A percentile compares a stretch with the other conserved stretches of the same genome.
These are phyloP conservation scores for Telmatherina bonti DNA, from an alignment of 2,797 vertebrate species.

Conservation along the genomic window DNA sequence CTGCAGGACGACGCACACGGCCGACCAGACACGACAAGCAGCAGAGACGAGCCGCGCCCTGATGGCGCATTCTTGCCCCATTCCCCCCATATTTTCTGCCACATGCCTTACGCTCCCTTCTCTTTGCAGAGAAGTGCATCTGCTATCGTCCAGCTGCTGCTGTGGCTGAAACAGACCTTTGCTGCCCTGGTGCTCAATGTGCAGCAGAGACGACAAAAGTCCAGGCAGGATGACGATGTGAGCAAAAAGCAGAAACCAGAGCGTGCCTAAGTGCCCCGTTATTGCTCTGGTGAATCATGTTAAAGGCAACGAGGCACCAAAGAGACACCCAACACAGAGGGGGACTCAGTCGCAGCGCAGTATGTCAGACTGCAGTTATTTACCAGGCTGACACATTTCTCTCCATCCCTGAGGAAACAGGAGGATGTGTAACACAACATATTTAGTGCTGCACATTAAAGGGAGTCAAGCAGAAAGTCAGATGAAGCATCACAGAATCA, in stretches of 20 bases:
- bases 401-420: conserved; percentile 47
- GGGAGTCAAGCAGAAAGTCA: conserved; percentile 64
- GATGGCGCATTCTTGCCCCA: conserved; percentile 24
- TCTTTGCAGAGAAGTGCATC: conserved; percentile 60
- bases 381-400: conserved; percentile 58
- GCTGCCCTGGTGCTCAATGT: conserved; percentile 58
- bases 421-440: conserved; percentile 50
- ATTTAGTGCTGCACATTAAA: conserved; percentile 55
- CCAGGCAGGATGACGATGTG: conserved; percentile 33
- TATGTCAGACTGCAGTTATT: conserved; percentile 56
- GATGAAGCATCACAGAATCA: conserved; percentile 59
- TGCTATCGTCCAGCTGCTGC: conserved; percentile 69
- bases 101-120: conserved; percentile 53
- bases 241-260: conserved; percentile 38
- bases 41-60: conserved; percentile 39
- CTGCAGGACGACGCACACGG: conserved; percentile 53
- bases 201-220: conserved; percentile 43
- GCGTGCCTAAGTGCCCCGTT: conserved; percentile 60
- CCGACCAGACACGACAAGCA: conserved; percentile 58
- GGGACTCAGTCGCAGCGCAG: conserved; percentile 42
- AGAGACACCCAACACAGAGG: conserved; percentile 55
- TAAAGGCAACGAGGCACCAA: conserved; percentile 51
- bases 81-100: conserved; percentile 52
- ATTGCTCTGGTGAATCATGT: conserved; percentile 68
- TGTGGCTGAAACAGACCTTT: conserved; percentile 40